Percentiles rank a stretch among this genome's conserved stretches.
Conservation (phyloP, 2,113 vertebrate genomes). For the Paramisgurnus dabryanus region DNA sequence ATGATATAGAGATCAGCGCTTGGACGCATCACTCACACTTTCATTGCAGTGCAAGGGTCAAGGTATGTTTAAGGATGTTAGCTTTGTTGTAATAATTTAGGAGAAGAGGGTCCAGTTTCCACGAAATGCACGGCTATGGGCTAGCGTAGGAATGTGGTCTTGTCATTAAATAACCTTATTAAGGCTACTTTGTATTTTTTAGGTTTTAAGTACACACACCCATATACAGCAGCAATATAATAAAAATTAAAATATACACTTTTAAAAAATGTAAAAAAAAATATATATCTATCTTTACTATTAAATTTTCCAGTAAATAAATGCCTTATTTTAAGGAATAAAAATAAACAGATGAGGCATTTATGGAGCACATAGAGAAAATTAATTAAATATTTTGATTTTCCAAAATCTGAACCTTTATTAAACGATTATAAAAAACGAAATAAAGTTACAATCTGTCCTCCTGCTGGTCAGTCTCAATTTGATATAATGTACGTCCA, state of each 20-base stretch:
- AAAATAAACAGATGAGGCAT: not conserved
- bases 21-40: not conserved
- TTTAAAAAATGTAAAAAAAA: too few species aligned
- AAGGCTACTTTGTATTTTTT: too few species aligned
- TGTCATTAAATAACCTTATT: too few species aligned
- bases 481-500: conserved; percentile 7
- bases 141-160: too few species aligned
- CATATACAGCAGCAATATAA: too few species aligned
- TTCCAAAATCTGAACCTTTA: not conserved
- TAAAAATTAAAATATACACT: too few species aligned
- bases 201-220: too few species aligned
- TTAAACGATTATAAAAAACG: not conserved
- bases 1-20: conserved; percentile 16
- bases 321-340: too few species aligned
- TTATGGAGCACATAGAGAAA: not conserved
- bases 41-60: conserved; percentile 15
- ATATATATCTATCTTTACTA: too few species aligned
- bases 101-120: conserved; percentile 4
- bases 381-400: not conserved
- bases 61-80: not conserved
- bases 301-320: too few species aligned
- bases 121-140: not conserved
- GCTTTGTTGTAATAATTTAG: conserved; percentile 17
- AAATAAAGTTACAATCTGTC: not conserved
- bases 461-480: conserved; percentile 49